Base-by-base conservation (phyloP, 2,888 invertebrate species). In the Andrena fulva region DNA sequence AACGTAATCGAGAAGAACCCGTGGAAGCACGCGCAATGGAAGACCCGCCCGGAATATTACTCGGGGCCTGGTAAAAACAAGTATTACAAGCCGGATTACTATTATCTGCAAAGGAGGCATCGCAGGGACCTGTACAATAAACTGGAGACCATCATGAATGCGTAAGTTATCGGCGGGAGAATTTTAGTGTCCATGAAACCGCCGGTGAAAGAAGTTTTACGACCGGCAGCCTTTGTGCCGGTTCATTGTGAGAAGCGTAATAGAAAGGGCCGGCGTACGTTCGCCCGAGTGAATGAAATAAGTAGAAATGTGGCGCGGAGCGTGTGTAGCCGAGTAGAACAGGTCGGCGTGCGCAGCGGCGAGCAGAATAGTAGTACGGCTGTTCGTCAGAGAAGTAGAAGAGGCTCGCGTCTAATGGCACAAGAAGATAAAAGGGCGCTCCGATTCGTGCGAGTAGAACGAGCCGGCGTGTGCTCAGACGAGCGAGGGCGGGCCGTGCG, bases 81-180 rank as follows among this genome's bases (percentile, higher is more conserved):
- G 68, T 90, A 88, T 72, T 85, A 87, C 80, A 93, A 92, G 82
- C 88, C 91, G 2, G 83, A 92, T 75, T 90, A 92, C 63, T 85
- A 93, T 79, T 94, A 93, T 4, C 92, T 95, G 33, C 95, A 95
- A 89, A 94, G 97, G 16, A 94, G 96, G 68, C 96, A 95, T 82
- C 95, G 97, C 0, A 93, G 97, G 20, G 96, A 96, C 73, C 94
- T 97, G 29, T 97, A 97, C 91, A 95, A 95, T 71, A 96, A 96
- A 90, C 89, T 97, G 72, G 97, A 97, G 91, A 91, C 95, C 5
- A 95, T 96, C 80, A 95, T 97, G 92, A 95, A 96, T 88, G 96
- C 96, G 97, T 97, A 92, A 95, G 96, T 95, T 59, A 8, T 63
- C 29, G 6, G 3, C 24, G 10, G 10, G 5, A 10, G 5, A 50